A percentile compares a stretch with the other conserved stretches of the same genome.
Conservation (phyloP, 2,113 vertebrate species). For the Oryzias woworae region DNA sequence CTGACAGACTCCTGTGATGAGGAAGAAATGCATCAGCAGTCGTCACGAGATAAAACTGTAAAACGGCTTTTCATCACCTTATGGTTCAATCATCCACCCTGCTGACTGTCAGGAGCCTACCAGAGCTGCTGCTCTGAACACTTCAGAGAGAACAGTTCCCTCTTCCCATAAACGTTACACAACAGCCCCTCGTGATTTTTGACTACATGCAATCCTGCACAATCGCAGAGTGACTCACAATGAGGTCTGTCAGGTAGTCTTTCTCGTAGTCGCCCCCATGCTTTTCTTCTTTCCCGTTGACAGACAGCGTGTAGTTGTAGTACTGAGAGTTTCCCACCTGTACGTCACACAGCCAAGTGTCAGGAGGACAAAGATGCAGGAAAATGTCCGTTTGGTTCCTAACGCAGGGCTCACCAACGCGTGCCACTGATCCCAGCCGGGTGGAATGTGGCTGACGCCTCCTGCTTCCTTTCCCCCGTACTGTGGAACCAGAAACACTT, state of each 20-base stretch:
- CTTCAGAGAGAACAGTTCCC: not conserved
- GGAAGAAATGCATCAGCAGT: not conserved
- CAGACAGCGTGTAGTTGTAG: slow-evolving; percentile 82
- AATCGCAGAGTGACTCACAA: slow-evolving; percentile 63
- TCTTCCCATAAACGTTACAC: slow-evolving; percentile 12
- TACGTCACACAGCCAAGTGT: not conserved
- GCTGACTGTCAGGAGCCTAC: no score
- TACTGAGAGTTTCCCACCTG: slow-evolving; percentile 82
- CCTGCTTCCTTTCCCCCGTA: slow-evolving; percentile 71
- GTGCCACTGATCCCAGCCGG: slow-evolving; percentile 81
- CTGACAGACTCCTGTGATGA: slow-evolving; percentile 9
- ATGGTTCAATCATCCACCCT: no score
- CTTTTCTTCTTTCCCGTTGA: slow-evolving; percentile 75
- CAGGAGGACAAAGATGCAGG: not conserved
- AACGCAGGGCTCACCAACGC: slow-evolving; percentile 68
- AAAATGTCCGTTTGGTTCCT: not conserved
- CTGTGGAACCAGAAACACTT: slow-evolving; percentile 42
- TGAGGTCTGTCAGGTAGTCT: slow-evolving; percentile 82
- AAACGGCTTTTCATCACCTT: no score
- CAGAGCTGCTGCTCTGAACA: slow-evolving; percentile 17
- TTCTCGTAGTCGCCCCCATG: slow-evolving; percentile 72
- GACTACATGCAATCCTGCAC: not conserved
- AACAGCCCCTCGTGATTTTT: not conserved
- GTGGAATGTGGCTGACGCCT: slow-evolving; percentile 67
- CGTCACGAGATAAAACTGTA: no score